Evolutionary conservation across 2,113 vertebrate genomes (phyloP).

Genomic region (Stigmatopora nigra): DNA sequence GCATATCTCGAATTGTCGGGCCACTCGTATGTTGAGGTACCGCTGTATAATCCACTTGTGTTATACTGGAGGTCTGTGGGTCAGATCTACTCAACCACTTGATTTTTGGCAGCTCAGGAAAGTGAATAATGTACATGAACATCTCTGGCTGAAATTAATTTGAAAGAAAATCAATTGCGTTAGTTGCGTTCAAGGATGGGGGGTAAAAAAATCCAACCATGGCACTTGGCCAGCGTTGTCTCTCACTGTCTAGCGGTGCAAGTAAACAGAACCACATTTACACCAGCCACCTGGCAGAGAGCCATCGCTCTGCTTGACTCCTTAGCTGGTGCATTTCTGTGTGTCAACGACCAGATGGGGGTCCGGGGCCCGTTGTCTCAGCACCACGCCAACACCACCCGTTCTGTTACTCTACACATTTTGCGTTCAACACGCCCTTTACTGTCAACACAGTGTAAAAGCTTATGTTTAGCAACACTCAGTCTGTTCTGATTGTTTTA

Average conservation of each 20-base stretch:
- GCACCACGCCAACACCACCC: slow-evolving; percentile 43
- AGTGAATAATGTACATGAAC: too few species aligned
- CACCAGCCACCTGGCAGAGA: slow-evolving; percentile 38
- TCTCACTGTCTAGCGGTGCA: slow-evolving; percentile 44
- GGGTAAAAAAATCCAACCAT: slow-evolving; percentile 8
- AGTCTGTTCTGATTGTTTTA: too few species aligned
- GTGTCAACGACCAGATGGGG: slow-evolving; percentile 53
- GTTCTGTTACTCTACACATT: slow-evolving; percentile 41
- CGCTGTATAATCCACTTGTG: too few species aligned
- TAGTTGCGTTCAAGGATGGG: slow-evolving; percentile 33
- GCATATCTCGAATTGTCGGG: too few species aligned
- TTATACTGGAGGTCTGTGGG: too few species aligned
- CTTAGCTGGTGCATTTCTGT: slow-evolving; percentile 23
- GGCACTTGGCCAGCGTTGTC: slow-evolving; percentile 50
- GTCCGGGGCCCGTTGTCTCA: slow-evolving; percentile 43
- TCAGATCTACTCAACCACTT: too few species aligned
- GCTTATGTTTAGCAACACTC: background rate
- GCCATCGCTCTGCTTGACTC: slow-evolving; percentile 41
- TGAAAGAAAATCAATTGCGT: slow-evolving; percentile 2
- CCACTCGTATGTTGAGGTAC: too few species aligned
- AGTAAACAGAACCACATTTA: slow-evolving; percentile 39
- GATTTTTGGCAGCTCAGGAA: too few species aligned
- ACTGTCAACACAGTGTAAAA: background rate
- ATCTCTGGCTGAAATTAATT: too few species aligned
- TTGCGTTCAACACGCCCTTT: slow-evolving; percentile 39